phyloP scores from a whole-genome alignment of 1,140 invertebrate genomes.

The Ridgeia piscesae region DNA sequence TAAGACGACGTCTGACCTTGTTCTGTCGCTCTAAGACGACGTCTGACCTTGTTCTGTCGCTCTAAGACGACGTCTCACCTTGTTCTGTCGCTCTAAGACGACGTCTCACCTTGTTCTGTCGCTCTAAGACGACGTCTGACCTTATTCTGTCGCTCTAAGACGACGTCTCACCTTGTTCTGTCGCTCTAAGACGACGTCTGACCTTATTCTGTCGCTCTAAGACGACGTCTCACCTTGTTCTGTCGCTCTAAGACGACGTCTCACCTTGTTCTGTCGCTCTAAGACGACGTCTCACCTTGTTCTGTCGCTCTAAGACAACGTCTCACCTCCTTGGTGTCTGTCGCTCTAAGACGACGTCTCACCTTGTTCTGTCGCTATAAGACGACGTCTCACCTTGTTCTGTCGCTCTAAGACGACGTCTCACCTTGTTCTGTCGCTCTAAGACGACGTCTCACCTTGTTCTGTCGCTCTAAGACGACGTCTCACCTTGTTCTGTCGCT shows the following conservation, averaged over 20 bases:
- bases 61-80: background rate
- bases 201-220: background rate
- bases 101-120: background rate
- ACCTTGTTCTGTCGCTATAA: background rate
- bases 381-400: background rate
- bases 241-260: background rate
- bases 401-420: background rate
- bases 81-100: background rate
- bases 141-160: background rate
- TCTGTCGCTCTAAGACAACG: background rate
- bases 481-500: background rate
- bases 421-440: background rate
- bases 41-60: background rate
- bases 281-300: background rate
- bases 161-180: background rate
- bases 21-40: background rate
- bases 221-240: background rate
- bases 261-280: background rate
- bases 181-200: background rate
- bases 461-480: background rate
- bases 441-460: background rate
- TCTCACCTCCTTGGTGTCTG: background rate
- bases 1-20: background rate
- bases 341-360: background rate
- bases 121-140: background rate